Evolutionary conservation across 2,113 vertebrate genomes (phyloP).

Genomic region (Leuciscus idus): DNA sequence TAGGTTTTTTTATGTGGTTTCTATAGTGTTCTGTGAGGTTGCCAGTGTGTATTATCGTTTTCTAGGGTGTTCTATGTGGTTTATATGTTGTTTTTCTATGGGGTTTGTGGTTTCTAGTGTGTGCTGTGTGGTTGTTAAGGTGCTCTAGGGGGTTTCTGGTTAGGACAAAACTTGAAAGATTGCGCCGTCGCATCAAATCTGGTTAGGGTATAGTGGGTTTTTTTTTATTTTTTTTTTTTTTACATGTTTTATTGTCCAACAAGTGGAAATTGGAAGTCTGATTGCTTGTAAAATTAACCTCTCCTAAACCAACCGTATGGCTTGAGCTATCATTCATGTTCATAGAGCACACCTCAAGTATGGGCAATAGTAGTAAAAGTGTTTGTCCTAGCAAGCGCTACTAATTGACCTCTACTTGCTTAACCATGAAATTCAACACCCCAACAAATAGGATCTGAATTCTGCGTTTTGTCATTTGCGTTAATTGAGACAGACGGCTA

Average conservation of each 20-base stretch:
- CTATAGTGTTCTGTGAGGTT: too few relatives aligned
- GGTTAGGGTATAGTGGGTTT: too few relatives aligned
- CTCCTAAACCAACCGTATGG: neutral
- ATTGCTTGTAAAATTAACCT: neutral
- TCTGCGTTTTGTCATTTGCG: slow-evolving; percentile 31
- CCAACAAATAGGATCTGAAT: slow-evolving; percentile 40
- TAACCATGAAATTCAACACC: slow-evolving; percentile 29
- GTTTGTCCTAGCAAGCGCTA: neutral
- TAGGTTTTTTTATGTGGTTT: too few relatives aligned
- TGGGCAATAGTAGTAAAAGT: neutral
- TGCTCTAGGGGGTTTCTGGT: neutral
- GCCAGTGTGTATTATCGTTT: too few relatives aligned
- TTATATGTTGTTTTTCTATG: neutral
- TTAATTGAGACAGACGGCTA: slow-evolving; percentile 16
- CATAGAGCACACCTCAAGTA: neutral
- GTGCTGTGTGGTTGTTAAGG: too few relatives aligned
- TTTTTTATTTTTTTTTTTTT: too few relatives aligned
- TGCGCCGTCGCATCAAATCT: too few relatives aligned
- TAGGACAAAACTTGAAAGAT: too few relatives aligned
- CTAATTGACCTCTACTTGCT: slow-evolving; percentile 17
- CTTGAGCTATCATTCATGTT: neutral
- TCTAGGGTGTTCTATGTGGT: too few relatives aligned
- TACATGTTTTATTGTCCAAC: too few relatives aligned
- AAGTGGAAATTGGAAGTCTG: neutral
- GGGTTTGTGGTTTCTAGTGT: too few relatives aligned